A percentile compares a stretch with the other conserved stretches of the same genome.
Conservation (phyloP, 2,888 invertebrate genomes). For the Tenthredo distinguenda region DNA sequence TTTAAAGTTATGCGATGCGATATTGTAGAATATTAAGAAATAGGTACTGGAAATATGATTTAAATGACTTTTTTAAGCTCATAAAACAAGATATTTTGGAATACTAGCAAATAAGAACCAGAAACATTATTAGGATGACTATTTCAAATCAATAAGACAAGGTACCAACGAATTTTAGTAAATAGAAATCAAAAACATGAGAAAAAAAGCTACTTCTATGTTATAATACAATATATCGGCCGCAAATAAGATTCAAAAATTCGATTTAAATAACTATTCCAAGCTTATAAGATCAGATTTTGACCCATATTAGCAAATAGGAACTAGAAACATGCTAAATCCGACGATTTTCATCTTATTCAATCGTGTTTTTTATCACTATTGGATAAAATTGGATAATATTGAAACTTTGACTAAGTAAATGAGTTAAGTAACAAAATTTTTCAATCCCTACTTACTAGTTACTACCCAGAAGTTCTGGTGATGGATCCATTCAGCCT, state of each 20-base stretch:
- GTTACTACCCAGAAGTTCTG: slow-evolving; percentile 98
- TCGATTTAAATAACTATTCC: background rate
- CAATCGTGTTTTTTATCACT: background rate
- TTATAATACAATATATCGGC: background rate
- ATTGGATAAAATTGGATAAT: background rate
- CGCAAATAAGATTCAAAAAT: background rate
- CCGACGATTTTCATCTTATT: background rate
- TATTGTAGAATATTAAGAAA: background rate
- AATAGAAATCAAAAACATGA: background rate
- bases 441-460: slow-evolving; percentile 51
- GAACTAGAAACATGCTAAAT: background rate
- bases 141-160: background rate
- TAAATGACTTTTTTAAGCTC: background rate
- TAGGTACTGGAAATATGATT: background rate
- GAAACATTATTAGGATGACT: background rate
- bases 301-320: background rate
- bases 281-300: background rate
- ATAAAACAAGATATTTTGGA: background rate
- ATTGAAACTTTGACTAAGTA: background rate
- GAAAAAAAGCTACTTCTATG: background rate
- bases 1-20: slow-evolving; percentile 26
- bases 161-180: background rate
- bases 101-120: background rate
- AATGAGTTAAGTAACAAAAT: background rate
- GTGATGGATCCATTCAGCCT: slow-evolving; percentile 98